These are phyloP conservation scores for Poeciliopsis occidentalis DNA, from an alignment of 2,113 vertebrate genomes.

Conservation along the genomic window DNA sequence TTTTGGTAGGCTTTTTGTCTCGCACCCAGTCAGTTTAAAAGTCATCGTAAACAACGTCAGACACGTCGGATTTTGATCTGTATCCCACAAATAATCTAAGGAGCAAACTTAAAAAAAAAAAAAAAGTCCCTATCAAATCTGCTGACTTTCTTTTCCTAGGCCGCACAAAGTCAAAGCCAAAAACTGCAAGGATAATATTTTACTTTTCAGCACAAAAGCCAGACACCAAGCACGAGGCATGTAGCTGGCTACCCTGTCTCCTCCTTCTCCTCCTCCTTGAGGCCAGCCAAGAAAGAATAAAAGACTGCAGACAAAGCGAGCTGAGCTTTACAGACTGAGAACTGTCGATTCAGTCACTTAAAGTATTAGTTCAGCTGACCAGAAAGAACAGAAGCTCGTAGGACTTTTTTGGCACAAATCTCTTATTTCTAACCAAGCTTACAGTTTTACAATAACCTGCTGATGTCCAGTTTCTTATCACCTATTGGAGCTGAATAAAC, in stretches of 20 bases:
- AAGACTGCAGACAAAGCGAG: constrained; percentile 44
- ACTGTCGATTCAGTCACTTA: constrained; percentile 45
- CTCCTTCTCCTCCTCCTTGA: neutral
- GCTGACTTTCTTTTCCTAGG: no score
- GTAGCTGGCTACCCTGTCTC: no score
- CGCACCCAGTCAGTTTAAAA: no score
- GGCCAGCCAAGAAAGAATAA: constrained; percentile 10
- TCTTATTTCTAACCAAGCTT: constrained; percentile 3
- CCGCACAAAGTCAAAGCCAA: no score
- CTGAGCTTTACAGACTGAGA: constrained; percentile 15
- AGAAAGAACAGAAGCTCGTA: neutral
- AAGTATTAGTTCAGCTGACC: constrained; percentile 44
- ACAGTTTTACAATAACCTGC: neutral
- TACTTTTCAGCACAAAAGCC: no score
- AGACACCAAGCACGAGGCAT: no score
- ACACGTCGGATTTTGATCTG: no score
- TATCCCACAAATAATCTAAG: no score
- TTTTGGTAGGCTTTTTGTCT: neutral
- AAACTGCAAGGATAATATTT: no score
- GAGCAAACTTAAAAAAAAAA: no score
- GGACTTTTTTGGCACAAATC: constrained; percentile 13
- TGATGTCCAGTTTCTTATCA: neutral
- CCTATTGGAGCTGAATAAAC: neutral
- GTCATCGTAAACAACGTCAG: no score
- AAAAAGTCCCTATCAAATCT: no score